Evolutionary conservation across 2,797 vertebrate species (phyloP).

Genomic region (Enteromius argenteus): DNA sequence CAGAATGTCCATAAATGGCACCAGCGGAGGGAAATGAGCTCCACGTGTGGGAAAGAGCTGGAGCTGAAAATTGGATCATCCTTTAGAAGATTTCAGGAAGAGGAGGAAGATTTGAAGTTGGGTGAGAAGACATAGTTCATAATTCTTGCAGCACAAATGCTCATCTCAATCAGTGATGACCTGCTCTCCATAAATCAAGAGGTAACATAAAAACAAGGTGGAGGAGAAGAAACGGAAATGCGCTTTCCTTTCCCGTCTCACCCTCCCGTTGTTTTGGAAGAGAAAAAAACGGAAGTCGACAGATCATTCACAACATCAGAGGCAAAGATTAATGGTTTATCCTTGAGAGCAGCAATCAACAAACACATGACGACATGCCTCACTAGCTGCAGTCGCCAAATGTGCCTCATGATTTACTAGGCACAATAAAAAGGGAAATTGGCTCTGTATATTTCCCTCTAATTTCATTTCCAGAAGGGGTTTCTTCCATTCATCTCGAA

Average conservation of each 20-base stretch:
- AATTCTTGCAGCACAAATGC: slow-evolving; percentile 35
- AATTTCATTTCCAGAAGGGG: slow-evolving; percentile 29
- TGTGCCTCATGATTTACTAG: slow-evolving; percentile 45
- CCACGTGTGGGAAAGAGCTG: slow-evolving; percentile 26
- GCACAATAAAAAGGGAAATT: slow-evolving; percentile 45
- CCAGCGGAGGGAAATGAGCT: slow-evolving; percentile 23
- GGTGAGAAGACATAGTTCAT: slow-evolving; percentile 4
- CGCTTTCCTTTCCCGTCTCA: neutral
- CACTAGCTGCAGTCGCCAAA: slow-evolving; percentile 31
- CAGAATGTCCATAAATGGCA: slow-evolving; percentile 18
- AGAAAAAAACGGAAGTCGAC: slow-evolving; percentile 19
- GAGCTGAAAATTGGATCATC: slow-evolving; percentile 26
- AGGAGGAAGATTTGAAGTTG: slow-evolving; percentile 9
- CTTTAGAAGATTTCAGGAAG: neutral
- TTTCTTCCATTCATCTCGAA: neutral
- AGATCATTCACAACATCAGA: slow-evolving; percentile 41
- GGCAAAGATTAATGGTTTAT: slow-evolving; percentile 45
- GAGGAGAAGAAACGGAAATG: neutral
- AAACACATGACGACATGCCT: slow-evolving; percentile 41
- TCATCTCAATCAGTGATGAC: slow-evolving; percentile 23
- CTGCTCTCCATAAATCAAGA: slow-evolving; percentile 28
- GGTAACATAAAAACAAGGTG: slow-evolving; percentile 17
- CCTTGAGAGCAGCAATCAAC: slow-evolving; percentile 54
- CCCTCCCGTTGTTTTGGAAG: neutral
- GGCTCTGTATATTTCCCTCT: slow-evolving; percentile 33